Evolutionary conservation across 2,113 vertebrate species (phyloP).

Genomic region (Pluvianellus socialis): DNA sequence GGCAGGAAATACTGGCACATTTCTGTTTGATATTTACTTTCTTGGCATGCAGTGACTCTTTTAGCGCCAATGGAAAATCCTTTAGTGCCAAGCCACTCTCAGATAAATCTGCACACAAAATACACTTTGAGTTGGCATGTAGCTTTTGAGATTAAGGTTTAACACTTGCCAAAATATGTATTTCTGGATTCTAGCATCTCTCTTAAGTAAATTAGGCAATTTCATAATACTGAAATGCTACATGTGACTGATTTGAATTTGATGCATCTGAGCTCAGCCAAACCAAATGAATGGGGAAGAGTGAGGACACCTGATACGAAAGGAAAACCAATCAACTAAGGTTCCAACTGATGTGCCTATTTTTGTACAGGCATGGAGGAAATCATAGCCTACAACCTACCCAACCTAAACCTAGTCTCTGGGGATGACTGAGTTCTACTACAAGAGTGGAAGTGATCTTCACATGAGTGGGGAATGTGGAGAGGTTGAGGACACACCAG

Average conservation of each 20-base stretch:
- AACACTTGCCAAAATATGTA: constrained; percentile 40
- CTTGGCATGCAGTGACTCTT: constrained; percentile 64
- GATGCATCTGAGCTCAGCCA: background rate
- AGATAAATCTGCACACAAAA: constrained; percentile 72
- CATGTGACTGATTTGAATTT: background rate
- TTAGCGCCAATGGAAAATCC: constrained; percentile 77
- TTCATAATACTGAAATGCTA: background rate
- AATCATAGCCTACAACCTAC: background rate
- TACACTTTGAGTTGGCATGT: constrained; percentile 58
- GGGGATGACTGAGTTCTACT: background rate
- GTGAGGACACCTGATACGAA: background rate
- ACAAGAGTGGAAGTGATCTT: background rate
- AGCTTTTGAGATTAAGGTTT: constrained; percentile 36
- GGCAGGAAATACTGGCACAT: constrained; percentile 74
- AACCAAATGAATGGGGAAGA: background rate
- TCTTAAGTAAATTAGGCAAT: constrained; percentile 20
- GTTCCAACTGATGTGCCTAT: background rate
- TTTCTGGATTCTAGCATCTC: constrained; percentile 32
- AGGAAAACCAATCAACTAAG: background rate
- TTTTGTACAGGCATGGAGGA: background rate
- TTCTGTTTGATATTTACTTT: constrained; percentile 72
- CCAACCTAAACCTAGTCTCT: background rate
- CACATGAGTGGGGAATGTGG: background rate
- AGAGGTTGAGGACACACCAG: background rate
- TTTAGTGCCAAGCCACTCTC: constrained; percentile 75